A percentile compares a stretch with the other conserved stretches of the same genome.
Conservation (phyloP, 2,113 vertebrate species). For the Daubentonia madagascariensis region DNA sequence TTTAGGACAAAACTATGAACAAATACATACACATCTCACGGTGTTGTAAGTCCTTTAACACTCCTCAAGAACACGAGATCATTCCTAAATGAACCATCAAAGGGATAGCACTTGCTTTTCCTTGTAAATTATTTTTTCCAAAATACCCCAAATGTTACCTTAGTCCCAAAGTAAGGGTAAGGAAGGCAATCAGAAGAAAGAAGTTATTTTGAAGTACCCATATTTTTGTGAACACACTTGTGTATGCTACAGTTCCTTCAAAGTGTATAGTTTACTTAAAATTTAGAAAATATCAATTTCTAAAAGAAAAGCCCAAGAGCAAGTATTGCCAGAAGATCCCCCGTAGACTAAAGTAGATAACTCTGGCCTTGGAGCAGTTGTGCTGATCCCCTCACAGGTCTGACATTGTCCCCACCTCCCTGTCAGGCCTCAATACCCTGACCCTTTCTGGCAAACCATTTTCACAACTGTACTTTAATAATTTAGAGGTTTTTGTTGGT, state of each 20-base stretch:
- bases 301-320: not conserved
- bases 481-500: not conserved
- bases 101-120: not conserved
- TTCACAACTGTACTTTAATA: not conserved
- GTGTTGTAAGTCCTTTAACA: not conserved
- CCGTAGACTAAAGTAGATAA: not conserved
- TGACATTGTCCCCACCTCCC: not conserved
- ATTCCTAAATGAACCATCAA: not conserved
- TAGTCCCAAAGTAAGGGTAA: not conserved
- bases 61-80: not conserved
- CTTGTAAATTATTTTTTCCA: not conserved
- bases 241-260: not conserved
- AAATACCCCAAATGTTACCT: not conserved
- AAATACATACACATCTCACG: not conserved
- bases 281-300: not conserved
- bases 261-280: not conserved
- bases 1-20: not conserved
- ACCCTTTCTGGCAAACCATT: not conserved
- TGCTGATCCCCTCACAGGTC: fast-evolving
- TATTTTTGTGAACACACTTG: not conserved
- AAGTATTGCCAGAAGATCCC: not conserved
- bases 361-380: not conserved
- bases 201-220: not conserved
- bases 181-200: not conserved
- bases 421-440: not conserved